These are phyloP conservation scores for Eugnorisma glareosa DNA, from an alignment of 2,888 invertebrate genomes.

Conservation along the genomic window DNA sequence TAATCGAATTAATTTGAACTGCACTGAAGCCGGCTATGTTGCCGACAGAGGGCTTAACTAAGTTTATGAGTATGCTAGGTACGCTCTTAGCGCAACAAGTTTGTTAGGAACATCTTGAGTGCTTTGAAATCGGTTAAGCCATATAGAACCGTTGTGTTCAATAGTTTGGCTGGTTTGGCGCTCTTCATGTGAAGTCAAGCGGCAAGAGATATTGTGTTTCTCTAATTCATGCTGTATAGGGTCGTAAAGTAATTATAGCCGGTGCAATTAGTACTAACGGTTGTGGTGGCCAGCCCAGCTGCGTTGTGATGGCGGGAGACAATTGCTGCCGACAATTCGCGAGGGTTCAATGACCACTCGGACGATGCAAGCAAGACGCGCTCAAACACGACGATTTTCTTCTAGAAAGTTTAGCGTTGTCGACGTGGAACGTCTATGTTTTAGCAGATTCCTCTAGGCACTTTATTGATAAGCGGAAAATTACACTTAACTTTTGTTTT, in stretches of 20 bases:
- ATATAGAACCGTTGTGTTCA: constrained; percentile 76
- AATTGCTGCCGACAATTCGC: constrained; percentile 84
- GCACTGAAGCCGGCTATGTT: constrained; percentile 85
- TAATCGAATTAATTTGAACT: constrained; percentile 89
- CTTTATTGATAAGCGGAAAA: constrained; percentile 59
- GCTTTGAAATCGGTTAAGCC: constrained; percentile 86
- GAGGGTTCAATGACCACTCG: constrained; percentile 83
- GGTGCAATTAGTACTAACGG: constrained; percentile 83
- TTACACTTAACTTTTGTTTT: constrained; percentile 46
- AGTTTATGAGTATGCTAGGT: constrained; percentile 88
- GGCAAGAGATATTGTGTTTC: constrained; percentile 51
- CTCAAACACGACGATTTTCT: constrained; percentile 69
- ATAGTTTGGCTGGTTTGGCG: constrained; percentile 77
- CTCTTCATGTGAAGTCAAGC: constrained; percentile 64
- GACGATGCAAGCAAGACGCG: constrained; percentile 72
- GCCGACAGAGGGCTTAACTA: constrained; percentile 87
- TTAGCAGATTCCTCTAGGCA: constrained; percentile 51
- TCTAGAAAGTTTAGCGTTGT: constrained; percentile 68
- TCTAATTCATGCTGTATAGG: constrained; percentile 71
- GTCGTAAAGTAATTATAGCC: constrained; percentile 79
- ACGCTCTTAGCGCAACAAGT: constrained; percentile 89
- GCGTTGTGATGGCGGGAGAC: constrained; percentile 78
- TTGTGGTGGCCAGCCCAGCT: constrained; percentile 78
- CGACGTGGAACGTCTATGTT: constrained; percentile 60
- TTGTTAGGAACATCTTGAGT: constrained; percentile 87